These are phyloP conservation scores for Diaphora mendica DNA, from an alignment of 2,888 invertebrate genomes.

Conservation along the genomic window DNA sequence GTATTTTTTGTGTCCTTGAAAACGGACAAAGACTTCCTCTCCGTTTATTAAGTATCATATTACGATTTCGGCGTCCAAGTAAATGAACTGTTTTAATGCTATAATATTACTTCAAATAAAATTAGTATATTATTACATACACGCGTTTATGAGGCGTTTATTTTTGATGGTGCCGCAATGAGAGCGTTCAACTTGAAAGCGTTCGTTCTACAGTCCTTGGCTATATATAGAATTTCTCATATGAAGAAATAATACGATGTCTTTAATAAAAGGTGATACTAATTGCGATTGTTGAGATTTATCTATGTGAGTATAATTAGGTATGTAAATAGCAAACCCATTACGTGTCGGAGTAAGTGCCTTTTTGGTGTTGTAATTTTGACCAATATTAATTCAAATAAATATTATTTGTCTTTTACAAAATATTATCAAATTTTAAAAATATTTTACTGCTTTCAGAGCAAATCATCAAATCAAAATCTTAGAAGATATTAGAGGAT, in stretches of 20 bases:
- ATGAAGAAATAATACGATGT: neutral
- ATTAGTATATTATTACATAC: constrained; percentile 11
- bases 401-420: too few species aligned
- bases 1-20: constrained; percentile 56
- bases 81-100: constrained; percentile 49
- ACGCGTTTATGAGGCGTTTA: neutral
- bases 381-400: too few species aligned
- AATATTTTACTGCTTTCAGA: too few species aligned
- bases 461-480: too few species aligned
- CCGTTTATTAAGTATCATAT: constrained; percentile 64
- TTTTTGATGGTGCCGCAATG: neutral
- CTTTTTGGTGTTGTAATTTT: too few species aligned
- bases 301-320: neutral
- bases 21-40: constrained; percentile 60
- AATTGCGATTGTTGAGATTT: neutral
- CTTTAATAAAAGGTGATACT: neutral
- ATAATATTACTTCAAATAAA: constrained; percentile 44
- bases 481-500: too few species aligned
- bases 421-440: too few species aligned
- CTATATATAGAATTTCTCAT: neutral
- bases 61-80: constrained; percentile 55
- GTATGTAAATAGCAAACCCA: too few species aligned
- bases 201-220: neutral
- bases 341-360: too few species aligned
- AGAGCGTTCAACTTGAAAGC: neutral